Base-by-base conservation (phyloP, 2,797 vertebrate genomes). In the Microctenopoma stevenorrisi region DNA sequence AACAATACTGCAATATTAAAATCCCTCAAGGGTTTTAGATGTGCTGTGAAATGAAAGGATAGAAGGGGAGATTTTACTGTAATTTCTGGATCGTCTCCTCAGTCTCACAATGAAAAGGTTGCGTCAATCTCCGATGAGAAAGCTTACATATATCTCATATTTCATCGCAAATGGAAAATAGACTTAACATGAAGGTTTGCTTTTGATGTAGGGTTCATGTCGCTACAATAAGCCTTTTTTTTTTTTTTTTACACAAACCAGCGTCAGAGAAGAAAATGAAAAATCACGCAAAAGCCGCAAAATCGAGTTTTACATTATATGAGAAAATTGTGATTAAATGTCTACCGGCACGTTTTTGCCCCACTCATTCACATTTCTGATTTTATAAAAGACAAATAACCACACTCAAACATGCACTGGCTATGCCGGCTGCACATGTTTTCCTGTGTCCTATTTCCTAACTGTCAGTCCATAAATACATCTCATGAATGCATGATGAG, bases 401-500 rank as follows among this genome's bases (percentile, higher is more conserved):
- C 16, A 44, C 16, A 7, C 43, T 6, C 7, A n/a, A 44, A 44
- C 2, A 8, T 46, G 43, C 43, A 46, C 18, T n/a, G 16, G 16
- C 43, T n/a, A 1, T 8, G 37, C 65, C 0, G 56, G 50, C 74
- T 81, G 76, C 64, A 79, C 57, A 81, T 85, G 79, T 78, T 83
- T 83, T n/a, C 64, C 71, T 57, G 72, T 76, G 68, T 78, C 77
- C 76, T 62, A 80, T 89, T 85, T 86, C 70, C 75, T 46, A 59
- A 68, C 80, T 87, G 73, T 77, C 78, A 84, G 81, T 74, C 76
- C 76, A 84, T 85, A 86, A 84, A 89, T 83, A 74, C 81, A 83
- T 79, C 58, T 85, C 82, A 85, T 87, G 87, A 89, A 88, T 89
- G 76, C 62, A 26, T 25, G 67, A 89, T 88, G 87, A 85, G 77